These are phyloP conservation scores for Agrotis puta DNA, from an alignment of 2,888 invertebrate genomes.

Conservation along the genomic window DNA sequence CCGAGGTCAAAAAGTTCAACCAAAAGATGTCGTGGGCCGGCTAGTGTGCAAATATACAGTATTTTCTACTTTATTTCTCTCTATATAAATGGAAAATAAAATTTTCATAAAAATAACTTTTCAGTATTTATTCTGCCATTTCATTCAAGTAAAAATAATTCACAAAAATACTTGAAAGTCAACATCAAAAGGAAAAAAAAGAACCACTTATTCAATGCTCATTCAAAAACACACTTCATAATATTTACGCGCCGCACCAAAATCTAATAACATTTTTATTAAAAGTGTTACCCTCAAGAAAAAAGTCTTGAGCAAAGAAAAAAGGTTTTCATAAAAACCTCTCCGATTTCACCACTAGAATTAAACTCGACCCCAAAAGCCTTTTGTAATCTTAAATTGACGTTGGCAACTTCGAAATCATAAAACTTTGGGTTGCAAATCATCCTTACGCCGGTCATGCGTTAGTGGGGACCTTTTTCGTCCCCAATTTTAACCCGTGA, in stretches of 20 bases:
- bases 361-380: constrained; percentile 57
- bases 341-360: constrained; percentile 36
- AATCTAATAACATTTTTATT: constrained; percentile 49
- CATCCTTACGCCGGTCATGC: constrained; percentile 60
- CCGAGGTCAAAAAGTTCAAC: no score
- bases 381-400: constrained; percentile 63
- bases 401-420: constrained; percentile 60
- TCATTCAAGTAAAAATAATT: background rate
- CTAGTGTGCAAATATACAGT: no score
- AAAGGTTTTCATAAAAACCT: constrained; percentile 54
- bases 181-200: background rate
- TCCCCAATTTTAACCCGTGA: constrained; percentile 65
- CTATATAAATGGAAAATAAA: no score
- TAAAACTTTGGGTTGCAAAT: constrained; percentile 65
- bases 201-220: constrained; percentile 9
- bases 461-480: constrained; percentile 60
- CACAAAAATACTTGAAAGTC: background rate
- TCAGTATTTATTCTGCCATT: background rate
- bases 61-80: no score
- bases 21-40: no score
- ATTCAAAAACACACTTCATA: constrained; percentile 22
- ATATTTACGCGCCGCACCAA: constrained; percentile 33
- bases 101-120: no score
- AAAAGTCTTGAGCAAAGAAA: constrained; percentile 31
- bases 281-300: constrained; percentile 50